A percentile compares a stretch with the other conserved stretches of the same genome.
Conservation (phyloP, 30 jellyfish, hydroid and myxozoan species). For the Turritopsis rubra region DNA sequence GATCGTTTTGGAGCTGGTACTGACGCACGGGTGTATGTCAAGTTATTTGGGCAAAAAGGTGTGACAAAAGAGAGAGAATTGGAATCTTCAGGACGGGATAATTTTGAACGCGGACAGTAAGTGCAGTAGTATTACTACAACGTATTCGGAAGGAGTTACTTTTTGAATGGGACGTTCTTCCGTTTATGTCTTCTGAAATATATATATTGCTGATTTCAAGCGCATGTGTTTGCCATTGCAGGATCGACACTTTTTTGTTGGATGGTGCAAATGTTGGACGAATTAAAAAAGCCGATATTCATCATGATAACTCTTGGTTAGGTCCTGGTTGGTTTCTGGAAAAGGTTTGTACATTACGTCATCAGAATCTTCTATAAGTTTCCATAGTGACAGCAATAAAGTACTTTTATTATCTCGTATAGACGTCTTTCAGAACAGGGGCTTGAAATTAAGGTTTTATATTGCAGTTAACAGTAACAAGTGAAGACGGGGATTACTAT, state of each 20-base stretch:
- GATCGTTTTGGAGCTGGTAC: slow-evolving; percentile 98
- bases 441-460: neutral
- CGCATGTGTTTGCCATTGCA: slow-evolving; percentile 19
- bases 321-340: slow-evolving; percentile 97
- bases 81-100: slow-evolving; percentile 83
- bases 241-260: slow-evolving; percentile 94
- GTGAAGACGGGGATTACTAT: slow-evolving; percentile 93
- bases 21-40: slow-evolving; percentile 86
- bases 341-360: no score
- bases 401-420: no score
- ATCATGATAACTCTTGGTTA: slow-evolving; percentile 89
- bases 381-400: no score
- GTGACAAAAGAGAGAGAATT: slow-evolving; percentile 57
- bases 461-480: slow-evolving; percentile 74
- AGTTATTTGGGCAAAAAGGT: slow-evolving; percentile 63
- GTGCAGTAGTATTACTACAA: slow-evolving; percentile 22
- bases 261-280: slow-evolving; percentile 79
- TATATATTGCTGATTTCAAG: neutral
- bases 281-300: slow-evolving; percentile 49
- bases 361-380: no score
- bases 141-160: no score
- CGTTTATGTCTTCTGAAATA: neutral
- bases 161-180: no score
- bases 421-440: no score
- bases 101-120: slow-evolving; percentile 94